Percentiles rank a stretch among this genome's conserved stretches.
Evolutionary conservation across 2,888 invertebrate species (phyloP).

Genomic region (Apomyelois bistriatella): DNA sequence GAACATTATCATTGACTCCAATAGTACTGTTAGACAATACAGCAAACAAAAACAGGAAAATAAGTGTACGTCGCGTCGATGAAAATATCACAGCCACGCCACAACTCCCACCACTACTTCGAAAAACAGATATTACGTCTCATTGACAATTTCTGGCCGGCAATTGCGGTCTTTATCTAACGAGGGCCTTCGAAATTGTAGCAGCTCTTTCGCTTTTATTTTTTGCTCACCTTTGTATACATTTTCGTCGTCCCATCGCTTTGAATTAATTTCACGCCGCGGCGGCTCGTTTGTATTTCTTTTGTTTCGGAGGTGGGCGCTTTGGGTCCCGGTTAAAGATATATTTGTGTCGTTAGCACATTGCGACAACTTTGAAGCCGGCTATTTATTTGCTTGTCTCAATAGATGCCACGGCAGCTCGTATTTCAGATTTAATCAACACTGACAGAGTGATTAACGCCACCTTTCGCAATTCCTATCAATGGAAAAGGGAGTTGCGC

Average conservation of each 20-base stretch:
- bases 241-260: slow-evolving; percentile 65
- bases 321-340: slow-evolving; percentile 58
- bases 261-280: slow-evolving; percentile 70
- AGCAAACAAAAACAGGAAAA: too few species aligned
- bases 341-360: slow-evolving; percentile 68
- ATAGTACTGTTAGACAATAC: too few species aligned
- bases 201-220: slow-evolving; percentile 61
- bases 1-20: too few species aligned
- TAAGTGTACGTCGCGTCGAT: too few species aligned
- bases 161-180: slow-evolving; percentile 57
- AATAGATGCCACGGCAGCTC: slow-evolving; percentile 60
- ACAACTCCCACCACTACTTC: slow-evolving; percentile 10
- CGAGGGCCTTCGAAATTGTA: slow-evolving; percentile 60
- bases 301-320: slow-evolving; percentile 63
- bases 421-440: slow-evolving; percentile 74
- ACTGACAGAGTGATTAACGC: slow-evolving; percentile 67
- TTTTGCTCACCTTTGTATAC: slow-evolving; percentile 67
- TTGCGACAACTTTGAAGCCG: slow-evolving; percentile 64
- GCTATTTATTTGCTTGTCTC: slow-evolving; percentile 70
- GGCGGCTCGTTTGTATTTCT: slow-evolving; percentile 66
- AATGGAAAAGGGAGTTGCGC: slow-evolving; percentile 44
- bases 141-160: slow-evolving; percentile 49
- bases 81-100: background rate
- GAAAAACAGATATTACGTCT: slow-evolving; percentile 27
- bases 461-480: slow-evolving; percentile 57